Evolutionary conservation across 2,888 invertebrate genomes (phyloP).

Genomic region (Hedya salicella): DNA sequence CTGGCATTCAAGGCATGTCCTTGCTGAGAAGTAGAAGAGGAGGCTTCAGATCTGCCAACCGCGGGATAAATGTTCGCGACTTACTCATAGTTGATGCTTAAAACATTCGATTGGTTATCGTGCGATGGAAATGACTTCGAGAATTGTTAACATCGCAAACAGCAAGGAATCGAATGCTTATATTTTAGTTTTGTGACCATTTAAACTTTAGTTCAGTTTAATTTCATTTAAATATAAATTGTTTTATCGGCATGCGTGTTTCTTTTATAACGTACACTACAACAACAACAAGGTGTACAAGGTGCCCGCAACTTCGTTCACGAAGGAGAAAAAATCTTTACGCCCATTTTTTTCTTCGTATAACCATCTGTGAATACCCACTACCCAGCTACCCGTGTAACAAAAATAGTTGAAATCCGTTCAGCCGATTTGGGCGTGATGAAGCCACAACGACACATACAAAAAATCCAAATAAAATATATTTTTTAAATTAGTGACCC

Average conservation of each 20-base stretch:
- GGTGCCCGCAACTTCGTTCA: too few species aligned
- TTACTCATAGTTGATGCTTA: conserved; percentile 68
- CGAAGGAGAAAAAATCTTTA: too few species aligned
- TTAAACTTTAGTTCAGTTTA: conserved; percentile 69
- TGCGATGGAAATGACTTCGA: conserved; percentile 66
- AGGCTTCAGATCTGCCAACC: conserved; percentile 72
- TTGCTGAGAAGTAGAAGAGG: conserved; percentile 70
- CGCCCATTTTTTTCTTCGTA: too few species aligned
- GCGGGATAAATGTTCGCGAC: conserved; percentile 70
- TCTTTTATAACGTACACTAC: conserved; percentile 43
- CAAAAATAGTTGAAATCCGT: too few species aligned
- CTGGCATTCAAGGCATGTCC: conserved; percentile 75
- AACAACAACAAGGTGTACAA: too few species aligned
- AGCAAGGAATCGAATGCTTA: conserved; percentile 68
- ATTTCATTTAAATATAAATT: conserved; percentile 81
- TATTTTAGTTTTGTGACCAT: conserved; percentile 77
- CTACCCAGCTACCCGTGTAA: too few species aligned
- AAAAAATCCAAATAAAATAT: too few species aligned
- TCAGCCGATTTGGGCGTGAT: too few species aligned
- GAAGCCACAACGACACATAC: too few species aligned
- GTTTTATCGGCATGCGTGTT: conserved; percentile 58
- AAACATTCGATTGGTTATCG: conserved; percentile 66
- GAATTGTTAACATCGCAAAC: conserved; percentile 63
- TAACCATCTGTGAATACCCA: too few species aligned
- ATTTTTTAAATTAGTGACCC: too few species aligned